Conservation (phyloP, 2,888 invertebrate species). For the Temnothorax unifasciatus region DNA sequence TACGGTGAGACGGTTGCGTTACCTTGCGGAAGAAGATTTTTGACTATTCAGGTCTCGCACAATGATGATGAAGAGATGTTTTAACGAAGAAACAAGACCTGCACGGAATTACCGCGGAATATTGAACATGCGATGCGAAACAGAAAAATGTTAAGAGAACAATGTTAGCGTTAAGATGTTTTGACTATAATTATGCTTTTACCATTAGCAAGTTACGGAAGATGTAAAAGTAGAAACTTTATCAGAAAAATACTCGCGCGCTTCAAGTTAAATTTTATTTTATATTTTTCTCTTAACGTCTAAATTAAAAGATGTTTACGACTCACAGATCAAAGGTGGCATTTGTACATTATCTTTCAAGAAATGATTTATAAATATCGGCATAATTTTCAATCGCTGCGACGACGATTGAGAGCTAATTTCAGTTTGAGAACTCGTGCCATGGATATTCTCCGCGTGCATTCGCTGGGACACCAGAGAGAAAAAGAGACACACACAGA, state of each 20-base stretch:
- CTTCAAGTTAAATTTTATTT: neutral
- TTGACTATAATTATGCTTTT: constrained; percentile 19
- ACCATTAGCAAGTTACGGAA: neutral
- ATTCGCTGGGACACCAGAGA: constrained; percentile 21
- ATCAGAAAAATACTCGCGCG: constrained; percentile 8
- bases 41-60: constrained; percentile 46
- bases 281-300: neutral
- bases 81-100: constrained; percentile 53
- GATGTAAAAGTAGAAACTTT: neutral
- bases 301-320: neutral
- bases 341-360: neutral
- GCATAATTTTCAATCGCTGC: neutral
- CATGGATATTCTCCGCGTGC: constrained; percentile 45
- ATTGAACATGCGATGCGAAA: constrained; percentile 54
- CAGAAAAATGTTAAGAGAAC: constrained; percentile 36
- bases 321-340: neutral
- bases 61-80: constrained; percentile 54
- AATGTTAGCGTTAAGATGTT: constrained; percentile 28
- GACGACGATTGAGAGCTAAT: constrained; percentile 16
- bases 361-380: constrained; percentile 1
- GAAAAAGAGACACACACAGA: constrained; percentile 43
- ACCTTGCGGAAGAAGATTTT: constrained; percentile 40
- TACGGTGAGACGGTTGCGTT: constrained; percentile 30
- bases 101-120: constrained; percentile 43
- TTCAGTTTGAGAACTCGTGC: constrained; percentile 32